Evolutionary conservation across 2,888 invertebrate species (phyloP).

Genomic region (Prosapia bicincta): DNA sequence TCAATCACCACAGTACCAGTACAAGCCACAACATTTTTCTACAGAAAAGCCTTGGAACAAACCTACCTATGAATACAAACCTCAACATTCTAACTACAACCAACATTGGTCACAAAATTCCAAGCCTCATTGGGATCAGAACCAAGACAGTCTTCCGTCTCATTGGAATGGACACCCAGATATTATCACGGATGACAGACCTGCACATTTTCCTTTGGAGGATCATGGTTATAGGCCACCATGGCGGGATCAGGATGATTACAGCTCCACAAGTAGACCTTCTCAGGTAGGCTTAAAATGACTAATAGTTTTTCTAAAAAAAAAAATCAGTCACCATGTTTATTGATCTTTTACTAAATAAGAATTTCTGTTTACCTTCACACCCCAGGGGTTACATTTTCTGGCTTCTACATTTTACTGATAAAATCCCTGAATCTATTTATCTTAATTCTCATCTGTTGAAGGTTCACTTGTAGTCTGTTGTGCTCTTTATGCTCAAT

Average conservation of each 20-base stretch:
- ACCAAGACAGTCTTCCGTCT: conserved; percentile 11
- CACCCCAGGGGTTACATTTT: no score
- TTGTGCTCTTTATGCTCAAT: no score
- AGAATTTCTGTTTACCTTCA: no score
- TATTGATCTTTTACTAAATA: no score
- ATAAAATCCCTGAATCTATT: no score
- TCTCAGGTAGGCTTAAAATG: conserved; percentile 45
- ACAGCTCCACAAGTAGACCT: conserved; percentile 45
- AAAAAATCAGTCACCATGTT: no score
- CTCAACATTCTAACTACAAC: conserved; percentile 20
- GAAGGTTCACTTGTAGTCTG: no score
- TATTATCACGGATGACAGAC: conserved; percentile 55
- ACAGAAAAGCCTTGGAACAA: conserved; percentile 48
- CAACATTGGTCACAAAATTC: conserved; percentile 15
- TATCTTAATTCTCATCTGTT: no score
- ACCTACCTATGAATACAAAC: conserved; percentile 41
- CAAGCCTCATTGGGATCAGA: conserved; percentile 13
- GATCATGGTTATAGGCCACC: conserved; percentile 31
- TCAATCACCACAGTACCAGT: conserved; percentile 37
- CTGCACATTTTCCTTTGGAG: conserved; percentile 50
- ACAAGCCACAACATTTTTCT: conserved; percentile 43
- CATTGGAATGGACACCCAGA: conserved; percentile 42
- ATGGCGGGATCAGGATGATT: conserved; percentile 31
- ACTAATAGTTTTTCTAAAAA: no score
- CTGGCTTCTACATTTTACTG: no score